Evolutionary conservation across 2,888 invertebrate genomes (phyloP).

Genomic region (Reticulitermes lucifugus): DNA sequence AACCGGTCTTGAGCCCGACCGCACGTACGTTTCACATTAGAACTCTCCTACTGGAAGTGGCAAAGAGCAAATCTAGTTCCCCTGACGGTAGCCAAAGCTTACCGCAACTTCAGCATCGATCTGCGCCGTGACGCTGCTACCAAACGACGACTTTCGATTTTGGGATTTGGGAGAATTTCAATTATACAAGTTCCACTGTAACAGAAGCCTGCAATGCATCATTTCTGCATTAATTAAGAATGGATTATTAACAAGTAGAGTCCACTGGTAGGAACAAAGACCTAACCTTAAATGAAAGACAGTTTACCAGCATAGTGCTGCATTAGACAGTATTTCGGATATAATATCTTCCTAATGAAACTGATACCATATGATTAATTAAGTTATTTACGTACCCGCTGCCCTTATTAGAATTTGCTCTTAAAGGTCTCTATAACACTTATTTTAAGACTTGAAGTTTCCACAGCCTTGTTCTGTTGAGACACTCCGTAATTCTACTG

Average conservation of each 20-base stretch:
- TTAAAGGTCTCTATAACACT: no score
- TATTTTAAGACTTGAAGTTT: no score
- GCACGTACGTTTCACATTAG: neutral
- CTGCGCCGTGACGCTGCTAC: neutral
- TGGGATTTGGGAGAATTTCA: slow-evolving; percentile 10
- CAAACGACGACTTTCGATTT: neutral
- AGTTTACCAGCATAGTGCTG: neutral
- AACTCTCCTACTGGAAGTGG: neutral
- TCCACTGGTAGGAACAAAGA: neutral
- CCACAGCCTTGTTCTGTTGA: no score
- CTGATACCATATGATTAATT: neutral
- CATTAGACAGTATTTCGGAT: neutral
- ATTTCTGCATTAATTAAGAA: neutral
- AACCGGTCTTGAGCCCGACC: neutral
- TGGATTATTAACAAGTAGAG: neutral
- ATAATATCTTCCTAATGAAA: neutral
- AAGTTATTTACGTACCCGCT: neutral
- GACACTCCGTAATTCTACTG: no score
- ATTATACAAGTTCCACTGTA: neutral
- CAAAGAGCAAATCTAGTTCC: neutral
- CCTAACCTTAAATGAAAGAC: neutral
- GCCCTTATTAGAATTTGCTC: no score
- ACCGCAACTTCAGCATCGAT: slow-evolving; percentile 11
- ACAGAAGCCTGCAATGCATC: neutral
- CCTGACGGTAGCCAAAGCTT: neutral